A percentile compares a stretch with the other conserved stretches of the same genome.
Evolutionary conservation across 2,888 invertebrate genomes (phyloP).

Genomic region (Drosophila dives): DNA sequence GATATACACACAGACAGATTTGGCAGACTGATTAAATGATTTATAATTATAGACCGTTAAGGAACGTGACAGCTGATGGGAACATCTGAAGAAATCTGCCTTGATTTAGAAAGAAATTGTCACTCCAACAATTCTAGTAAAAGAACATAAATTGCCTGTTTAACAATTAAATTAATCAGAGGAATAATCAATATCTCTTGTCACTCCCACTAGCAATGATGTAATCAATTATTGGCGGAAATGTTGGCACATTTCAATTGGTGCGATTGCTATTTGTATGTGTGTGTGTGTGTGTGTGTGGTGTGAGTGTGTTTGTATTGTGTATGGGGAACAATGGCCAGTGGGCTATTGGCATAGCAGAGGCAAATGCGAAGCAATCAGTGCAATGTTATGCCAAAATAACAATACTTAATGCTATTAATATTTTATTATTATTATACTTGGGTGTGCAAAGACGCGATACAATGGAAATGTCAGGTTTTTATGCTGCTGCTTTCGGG

Average conservation of each 20-base stretch:
- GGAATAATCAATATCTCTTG: slow-evolving; percentile 42
- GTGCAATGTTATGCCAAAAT: slow-evolving; percentile 31
- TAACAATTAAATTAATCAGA: slow-evolving; percentile 24
- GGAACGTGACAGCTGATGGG: not conserved
- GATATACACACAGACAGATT: not conserved
- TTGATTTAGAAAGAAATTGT: not conserved
- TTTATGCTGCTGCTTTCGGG: slow-evolving; percentile 50
- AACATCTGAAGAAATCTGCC: not conserved
- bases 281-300: not conserved
- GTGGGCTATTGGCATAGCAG: slow-evolving; percentile 33
- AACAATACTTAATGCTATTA: slow-evolving; percentile 70
- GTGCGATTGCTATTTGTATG: not conserved
- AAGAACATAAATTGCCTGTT: not conserved
- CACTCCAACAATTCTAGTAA: not conserved
- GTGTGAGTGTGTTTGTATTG: slow-evolving; percentile 11
- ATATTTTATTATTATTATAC: slow-evolving; percentile 70
- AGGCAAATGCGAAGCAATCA: slow-evolving; percentile 49
- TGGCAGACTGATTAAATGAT: not conserved
- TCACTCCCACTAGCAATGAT: slow-evolving; percentile 28
- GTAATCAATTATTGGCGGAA: slow-evolving; percentile 62
- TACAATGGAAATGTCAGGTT: slow-evolving; percentile 56
- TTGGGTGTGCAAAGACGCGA: slow-evolving; percentile 59
- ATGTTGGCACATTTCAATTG: slow-evolving; percentile 61
- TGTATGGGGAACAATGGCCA: slow-evolving; percentile 30
- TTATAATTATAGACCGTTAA: not conserved